These are phyloP conservation scores for Lathamus discolor DNA, from an alignment of 2,113 vertebrate species.

Conservation along the genomic window DNA sequence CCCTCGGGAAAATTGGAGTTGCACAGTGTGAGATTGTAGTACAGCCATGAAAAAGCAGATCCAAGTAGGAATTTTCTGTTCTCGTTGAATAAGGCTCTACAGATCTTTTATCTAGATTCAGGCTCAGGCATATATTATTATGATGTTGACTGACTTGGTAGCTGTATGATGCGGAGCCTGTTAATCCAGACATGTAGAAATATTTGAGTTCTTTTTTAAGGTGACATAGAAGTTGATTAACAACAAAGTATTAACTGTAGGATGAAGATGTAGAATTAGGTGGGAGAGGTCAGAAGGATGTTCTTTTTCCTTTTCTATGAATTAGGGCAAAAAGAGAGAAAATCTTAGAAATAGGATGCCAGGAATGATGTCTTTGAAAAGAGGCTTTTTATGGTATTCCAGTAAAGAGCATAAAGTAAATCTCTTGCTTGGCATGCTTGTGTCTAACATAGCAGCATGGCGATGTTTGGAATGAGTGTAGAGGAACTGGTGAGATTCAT, in stretches of 20 bases:
- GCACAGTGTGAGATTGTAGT: background rate
- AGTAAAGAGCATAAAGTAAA: background rate
- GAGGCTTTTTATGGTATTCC: background rate
- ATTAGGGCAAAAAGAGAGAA: background rate
- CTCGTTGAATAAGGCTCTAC: background rate
- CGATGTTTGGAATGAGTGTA: background rate
- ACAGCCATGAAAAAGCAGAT: slow-evolving; percentile 28
- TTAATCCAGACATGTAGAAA: background rate
- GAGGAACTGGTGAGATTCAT: background rate
- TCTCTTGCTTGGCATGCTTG: background rate
- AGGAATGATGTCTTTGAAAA: background rate
- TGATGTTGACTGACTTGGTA: slow-evolving; percentile 27
- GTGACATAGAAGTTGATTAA: background rate
- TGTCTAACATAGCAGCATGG: background rate
- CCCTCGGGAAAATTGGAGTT: slow-evolving; percentile 19
- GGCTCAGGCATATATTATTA: background rate
- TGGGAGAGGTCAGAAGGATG: background rate
- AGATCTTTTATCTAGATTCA: background rate
- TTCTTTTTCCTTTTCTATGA: background rate
- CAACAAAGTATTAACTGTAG: background rate
- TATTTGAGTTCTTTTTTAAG: background rate
- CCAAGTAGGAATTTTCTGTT: slow-evolving; percentile 36
- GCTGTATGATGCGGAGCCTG: background rate
- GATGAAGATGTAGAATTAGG: background rate
- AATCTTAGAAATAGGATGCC: background rate